Base-by-base conservation (phyloP, 2,888 invertebrate genomes). In the Amaurobius ferox region DNA sequence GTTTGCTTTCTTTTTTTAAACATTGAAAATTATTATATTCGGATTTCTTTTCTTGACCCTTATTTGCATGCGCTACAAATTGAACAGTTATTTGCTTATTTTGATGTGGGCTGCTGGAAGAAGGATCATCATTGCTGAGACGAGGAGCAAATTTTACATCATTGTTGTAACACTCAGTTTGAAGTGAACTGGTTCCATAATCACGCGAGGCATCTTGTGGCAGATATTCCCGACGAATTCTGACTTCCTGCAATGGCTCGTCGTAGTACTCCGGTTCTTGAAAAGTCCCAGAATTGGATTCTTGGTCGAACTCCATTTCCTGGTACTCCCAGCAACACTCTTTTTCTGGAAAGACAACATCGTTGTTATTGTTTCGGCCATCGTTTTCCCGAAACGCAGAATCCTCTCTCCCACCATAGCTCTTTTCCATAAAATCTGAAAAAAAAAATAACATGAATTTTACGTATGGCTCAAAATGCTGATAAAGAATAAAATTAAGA, bases 281-380 rank as follows among this genome's bases (percentile, higher is more conserved):
- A 70, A 81, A 81, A 19, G 61, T 81, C 5, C 80, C 80, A 39
- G 80, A 80, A 28, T 71, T 70, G 5, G 79, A 79, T 66, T 83
- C 83, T 39, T 71, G 72, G 28, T 77, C 83, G 5, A 83, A 83
- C 48, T 83, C 83, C 66, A 83, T 83, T 55, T 77, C 77, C 66
- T 83, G 83, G 44, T 83, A 83, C 48, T 83, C 77, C 83, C 77
- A 83, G n/a, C 55, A 67, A 35, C 77, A 72, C 30, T 83, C 83
- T 26, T 83, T 67, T 64, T 83, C 77, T 0, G 44, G 39, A 26
- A 66, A 66, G 13, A 40, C 23, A 1, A 23, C 6, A 55, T 11
- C 55, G 3, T 23, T 2, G 16, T 11, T 19, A 23, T 19, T 23
- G 23, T 1, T 19, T 16, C 23, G 55, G 7, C 5, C 11, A 5